Percentiles rank a stretch among this genome's conserved stretches.
These are phyloP conservation scores for Archilochus colubris DNA, from an alignment of 2,113 vertebrate species.

Conservation along the genomic window DNA sequence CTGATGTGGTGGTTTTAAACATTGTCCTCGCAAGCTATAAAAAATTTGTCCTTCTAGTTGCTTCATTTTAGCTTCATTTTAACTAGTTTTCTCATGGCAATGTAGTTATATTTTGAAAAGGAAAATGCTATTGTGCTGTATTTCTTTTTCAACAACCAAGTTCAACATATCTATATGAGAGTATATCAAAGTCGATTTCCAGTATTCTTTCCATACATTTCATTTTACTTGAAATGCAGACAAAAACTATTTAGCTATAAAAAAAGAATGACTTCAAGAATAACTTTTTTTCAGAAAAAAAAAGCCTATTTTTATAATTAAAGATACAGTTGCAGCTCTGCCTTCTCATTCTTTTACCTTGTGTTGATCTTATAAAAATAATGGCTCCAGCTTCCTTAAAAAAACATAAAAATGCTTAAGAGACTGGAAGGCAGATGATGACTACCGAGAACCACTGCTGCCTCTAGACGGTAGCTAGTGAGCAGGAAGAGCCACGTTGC, in stretches of 20 bases:
- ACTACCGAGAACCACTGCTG: background rate
- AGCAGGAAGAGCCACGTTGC: background rate
- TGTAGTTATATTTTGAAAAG: background rate
- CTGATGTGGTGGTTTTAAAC: slow-evolving; percentile 64
- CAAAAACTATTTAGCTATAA: background rate
- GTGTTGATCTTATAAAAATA: background rate
- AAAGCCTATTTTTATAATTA: background rate
- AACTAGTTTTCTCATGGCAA: slow-evolving; percentile 7
- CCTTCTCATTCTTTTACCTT: background rate
- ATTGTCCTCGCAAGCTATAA: background rate
- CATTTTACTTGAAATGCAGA: background rate
- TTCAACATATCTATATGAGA: background rate
- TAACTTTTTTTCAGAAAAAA: background rate
- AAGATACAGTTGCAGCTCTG: background rate
- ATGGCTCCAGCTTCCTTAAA: background rate
- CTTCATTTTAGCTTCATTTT: slow-evolving; percentile 24
- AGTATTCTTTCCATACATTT: background rate
- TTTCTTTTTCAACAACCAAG: background rate
- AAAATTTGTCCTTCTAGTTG: slow-evolving; percentile 10
- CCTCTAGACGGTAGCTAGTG: background rate
- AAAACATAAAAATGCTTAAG: background rate
- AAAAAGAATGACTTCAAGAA: background rate
- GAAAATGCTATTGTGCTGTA: background rate
- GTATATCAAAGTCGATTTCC: background rate
- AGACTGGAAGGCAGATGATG: background rate